Evolutionary conservation across 2,888 invertebrate genomes (phyloP).

Genomic region (Sarcophaga rosellei): DNA sequence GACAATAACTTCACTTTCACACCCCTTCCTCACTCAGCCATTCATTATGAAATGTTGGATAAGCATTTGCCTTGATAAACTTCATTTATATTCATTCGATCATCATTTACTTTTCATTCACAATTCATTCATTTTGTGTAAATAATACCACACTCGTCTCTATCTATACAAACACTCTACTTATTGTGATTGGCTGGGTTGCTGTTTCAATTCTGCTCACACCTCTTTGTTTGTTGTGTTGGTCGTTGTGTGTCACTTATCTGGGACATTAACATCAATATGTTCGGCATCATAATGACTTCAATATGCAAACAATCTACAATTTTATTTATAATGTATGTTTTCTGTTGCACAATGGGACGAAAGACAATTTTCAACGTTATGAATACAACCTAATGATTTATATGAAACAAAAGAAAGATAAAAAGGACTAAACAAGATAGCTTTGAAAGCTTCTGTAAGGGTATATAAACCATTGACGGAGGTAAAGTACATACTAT

Average conservation of each 20-base stretch:
- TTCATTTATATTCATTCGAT: conserved; percentile 45
- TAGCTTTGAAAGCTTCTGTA: no score
- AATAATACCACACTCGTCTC: conserved; percentile 28
- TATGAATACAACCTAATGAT: background rate
- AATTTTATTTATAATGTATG: conserved; percentile 34
- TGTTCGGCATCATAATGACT: conserved; percentile 60
- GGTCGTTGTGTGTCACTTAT: conserved; percentile 56
- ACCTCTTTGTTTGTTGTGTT: background rate
- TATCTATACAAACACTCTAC: background rate
- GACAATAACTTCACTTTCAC: background rate
- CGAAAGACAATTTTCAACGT: no score
- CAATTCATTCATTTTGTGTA: conserved; percentile 38
- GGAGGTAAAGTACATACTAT: no score
- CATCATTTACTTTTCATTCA: conserved; percentile 17
- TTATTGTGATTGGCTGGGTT: conserved; percentile 24
- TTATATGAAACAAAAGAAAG: background rate
- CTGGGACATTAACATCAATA: conserved; percentile 65
- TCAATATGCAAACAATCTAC: conserved; percentile 36
- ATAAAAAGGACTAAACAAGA: background rate
- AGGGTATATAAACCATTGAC: no score
- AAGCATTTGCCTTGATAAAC: conserved; percentile 27
- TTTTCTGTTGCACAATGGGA: conserved; percentile 23
- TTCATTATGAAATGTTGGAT: conserved; percentile 32
- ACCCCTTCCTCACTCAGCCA: background rate
- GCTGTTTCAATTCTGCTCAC: background rate